Evolutionary conservation across 2,797 vertebrate species (phyloP), one percentile per base, ranked within the genome.

Genomic region (Anguilla anguilla): DNA sequence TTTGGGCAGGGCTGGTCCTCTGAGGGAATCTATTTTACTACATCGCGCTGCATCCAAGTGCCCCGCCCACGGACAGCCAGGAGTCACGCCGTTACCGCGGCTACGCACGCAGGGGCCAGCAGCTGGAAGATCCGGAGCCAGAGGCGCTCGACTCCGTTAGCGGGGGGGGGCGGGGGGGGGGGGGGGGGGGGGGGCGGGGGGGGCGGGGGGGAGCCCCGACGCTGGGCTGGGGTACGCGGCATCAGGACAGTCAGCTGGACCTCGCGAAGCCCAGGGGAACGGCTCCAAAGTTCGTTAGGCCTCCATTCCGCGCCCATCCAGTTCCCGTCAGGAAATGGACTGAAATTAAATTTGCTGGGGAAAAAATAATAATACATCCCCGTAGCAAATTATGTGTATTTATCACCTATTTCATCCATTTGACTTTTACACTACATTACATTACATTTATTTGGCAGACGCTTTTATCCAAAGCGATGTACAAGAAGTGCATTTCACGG

Each of bases 121-220:
- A 92, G 93, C 89, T 92, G 91, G 90, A 90, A 85, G 86, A 85
- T 82, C 57, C 79, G 90, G 87, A 92, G 90, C 89, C 87, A 90
- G 77, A 90, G 86, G 88, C 86, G 89, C 92, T 90, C 74, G 79
- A 90, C 87, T 92, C 74, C 89, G 91, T 90, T 87, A 89, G 84
- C 88, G 88, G 90, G 43, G 88, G 11, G 55, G 91, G 67, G n/a
- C n/a, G 89, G 89, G 87, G 89, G 88, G 39, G 83, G 55, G 57
- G 43, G 72, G 19, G 88, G 89, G 86, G 89, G 90, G 55, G 85
- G 89, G 90, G 91, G 91, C 93, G 90, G 91, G 92, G 91, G 15
- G 89, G 69, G 85, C 83, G 49, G n/a, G n/a, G n/a, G n/a, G n/a
- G 72, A 28, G 72, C 51, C 13, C 72, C 81, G 83, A 81, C n/a